phyloP scores from a whole-genome alignment of 1,140 invertebrate genomes.

The Nebria ingens region DNA sequence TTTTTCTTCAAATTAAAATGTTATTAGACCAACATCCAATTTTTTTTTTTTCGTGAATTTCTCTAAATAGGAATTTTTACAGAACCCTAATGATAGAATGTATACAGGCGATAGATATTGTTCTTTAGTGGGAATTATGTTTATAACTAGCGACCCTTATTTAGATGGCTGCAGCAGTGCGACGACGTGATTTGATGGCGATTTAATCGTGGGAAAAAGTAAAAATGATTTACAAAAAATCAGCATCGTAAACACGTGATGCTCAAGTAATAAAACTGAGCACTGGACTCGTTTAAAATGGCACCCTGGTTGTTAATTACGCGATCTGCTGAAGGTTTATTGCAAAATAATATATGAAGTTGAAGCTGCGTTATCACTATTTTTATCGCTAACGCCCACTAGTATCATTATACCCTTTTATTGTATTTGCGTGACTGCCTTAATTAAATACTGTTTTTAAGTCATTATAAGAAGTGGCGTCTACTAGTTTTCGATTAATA shows the following conservation, averaged over 20 bases:
- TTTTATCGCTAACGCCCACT: background rate
- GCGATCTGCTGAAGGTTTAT: background rate
- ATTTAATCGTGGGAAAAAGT: conserved; percentile 2
- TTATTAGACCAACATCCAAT: no score
- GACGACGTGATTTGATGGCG: background rate
- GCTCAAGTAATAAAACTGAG: background rate
- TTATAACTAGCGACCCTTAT: background rate
- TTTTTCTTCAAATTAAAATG: no score
- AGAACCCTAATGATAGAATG: background rate
- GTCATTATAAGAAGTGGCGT: no score
- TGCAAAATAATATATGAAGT: background rate
- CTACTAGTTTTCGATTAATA: no score
- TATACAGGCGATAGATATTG: background rate
- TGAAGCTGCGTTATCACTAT: background rate
- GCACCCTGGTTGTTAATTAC: background rate
- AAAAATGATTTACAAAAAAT: conserved; percentile 4
- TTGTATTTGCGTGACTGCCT: background rate
- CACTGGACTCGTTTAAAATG: no score
- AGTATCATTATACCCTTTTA: conserved; percentile 5
- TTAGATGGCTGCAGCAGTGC: background rate
- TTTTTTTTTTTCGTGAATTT: background rate
- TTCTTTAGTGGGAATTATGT: background rate
- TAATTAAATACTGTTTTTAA: background rate
- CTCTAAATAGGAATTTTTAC: background rate
- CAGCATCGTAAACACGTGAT: background rate